Conservation (phyloP, 2,113 vertebrate species). For the Bufo bufo region DNA sequence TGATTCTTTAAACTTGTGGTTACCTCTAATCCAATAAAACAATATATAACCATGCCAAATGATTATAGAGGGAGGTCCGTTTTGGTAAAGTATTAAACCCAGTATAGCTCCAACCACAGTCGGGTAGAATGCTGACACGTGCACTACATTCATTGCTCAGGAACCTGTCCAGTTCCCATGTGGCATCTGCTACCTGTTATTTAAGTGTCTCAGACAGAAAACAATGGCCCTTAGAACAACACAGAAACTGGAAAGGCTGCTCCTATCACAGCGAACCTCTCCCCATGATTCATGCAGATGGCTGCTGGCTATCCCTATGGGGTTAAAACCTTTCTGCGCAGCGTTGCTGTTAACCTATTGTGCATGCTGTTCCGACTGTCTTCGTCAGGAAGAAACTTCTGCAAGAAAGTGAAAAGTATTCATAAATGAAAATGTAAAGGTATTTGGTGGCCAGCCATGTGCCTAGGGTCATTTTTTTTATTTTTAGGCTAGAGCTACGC, state of each 20-base stretch:
- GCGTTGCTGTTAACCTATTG: neutral
- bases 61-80: conserved; percentile 1
- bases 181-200: neutral
- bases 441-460: neutral
- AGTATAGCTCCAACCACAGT: neutral
- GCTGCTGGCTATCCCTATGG: neutral
- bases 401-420: neutral
- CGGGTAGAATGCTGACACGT: neutral
- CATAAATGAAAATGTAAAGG: neutral
- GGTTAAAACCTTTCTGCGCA: neutral
- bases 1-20: neutral
- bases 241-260: conserved; percentile 32
- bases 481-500: neutral
- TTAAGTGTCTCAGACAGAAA: neutral
- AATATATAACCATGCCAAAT: neutral
- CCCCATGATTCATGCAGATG: conserved; percentile 27
- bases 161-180: neutral
- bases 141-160: conserved; percentile 7
- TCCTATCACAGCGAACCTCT: conserved; percentile 19
- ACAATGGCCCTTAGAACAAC: conserved; percentile 9
- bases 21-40: neutral
- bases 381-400: neutral
- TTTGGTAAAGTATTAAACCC: conserved; percentile 12
- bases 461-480: neutral
- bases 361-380: neutral